phyloP scores from a whole-genome alignment of 2,888 invertebrate species.

The Metacarcinus magister region DNA sequence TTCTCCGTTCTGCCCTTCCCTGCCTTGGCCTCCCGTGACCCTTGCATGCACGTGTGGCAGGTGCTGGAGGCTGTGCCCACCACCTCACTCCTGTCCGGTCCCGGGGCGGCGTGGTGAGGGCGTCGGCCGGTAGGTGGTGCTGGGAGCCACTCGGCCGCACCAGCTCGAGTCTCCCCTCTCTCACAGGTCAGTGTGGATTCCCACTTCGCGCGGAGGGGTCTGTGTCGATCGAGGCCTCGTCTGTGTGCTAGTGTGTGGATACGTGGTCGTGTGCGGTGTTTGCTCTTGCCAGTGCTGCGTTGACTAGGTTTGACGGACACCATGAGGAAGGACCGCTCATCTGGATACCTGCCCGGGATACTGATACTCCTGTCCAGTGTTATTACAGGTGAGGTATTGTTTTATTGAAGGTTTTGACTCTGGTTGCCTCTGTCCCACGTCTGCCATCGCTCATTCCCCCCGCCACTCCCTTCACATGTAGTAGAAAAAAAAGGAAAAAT shows the following conservation, averaged over 20 bases:
- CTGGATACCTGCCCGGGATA: not conserved
- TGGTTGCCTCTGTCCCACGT: not conserved
- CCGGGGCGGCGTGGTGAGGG: conserved; percentile 60
- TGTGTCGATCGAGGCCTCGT: conserved; percentile 58
- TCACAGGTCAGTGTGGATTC: conserved; percentile 74
- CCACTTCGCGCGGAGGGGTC: conserved; percentile 72
- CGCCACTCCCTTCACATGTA: not conserved
- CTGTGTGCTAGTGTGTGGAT: conserved; percentile 60
- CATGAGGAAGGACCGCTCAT: not conserved
- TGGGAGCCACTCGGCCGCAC: conserved; percentile 42
- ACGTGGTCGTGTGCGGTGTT: conserved; percentile 13
- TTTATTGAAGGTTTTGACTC: not conserved
- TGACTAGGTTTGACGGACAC: not conserved
- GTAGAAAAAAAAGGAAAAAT: not conserved
- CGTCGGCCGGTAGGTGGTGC: conserved; percentile 70
- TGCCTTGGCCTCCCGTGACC: conserved; percentile 4
- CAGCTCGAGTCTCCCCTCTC: not conserved
- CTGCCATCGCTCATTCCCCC: not conserved
- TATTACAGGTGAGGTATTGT: not conserved
- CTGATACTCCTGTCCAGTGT: not conserved
- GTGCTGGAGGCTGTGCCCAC: conserved; percentile 21
- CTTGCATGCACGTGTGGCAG: not conserved
- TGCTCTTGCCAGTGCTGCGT: not conserved
- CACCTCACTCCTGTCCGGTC: conserved; percentile 37
- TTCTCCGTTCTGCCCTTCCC: not conserved